A percentile compares a stretch with the other conserved stretches of the same genome.
phyloP scores from a whole-genome alignment of 92 coral and sea anemone genomes.

The Siderastrea siderea region DNA sequence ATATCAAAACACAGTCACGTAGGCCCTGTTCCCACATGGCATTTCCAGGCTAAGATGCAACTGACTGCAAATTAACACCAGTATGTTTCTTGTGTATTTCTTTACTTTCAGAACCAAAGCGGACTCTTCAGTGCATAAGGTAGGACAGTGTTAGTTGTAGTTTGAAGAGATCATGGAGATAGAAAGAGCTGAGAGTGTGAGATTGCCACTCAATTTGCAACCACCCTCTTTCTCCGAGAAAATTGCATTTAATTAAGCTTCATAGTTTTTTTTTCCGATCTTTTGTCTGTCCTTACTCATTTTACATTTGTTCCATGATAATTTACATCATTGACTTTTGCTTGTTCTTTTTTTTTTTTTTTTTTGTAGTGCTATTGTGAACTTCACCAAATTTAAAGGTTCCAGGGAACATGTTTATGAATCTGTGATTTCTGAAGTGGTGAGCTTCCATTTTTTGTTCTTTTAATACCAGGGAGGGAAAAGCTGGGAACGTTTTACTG shows the following conservation, averaged over 20 bases:
- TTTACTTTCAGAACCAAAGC: slow-evolving; percentile 71
- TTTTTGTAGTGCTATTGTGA: slow-evolving; percentile 83
- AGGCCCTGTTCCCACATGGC: too few species aligned
- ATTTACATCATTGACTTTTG: neutral
- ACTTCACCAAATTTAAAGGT: slow-evolving; percentile 87
- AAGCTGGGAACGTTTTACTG: too few species aligned
- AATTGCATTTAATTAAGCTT: too few species aligned
- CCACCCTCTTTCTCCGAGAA: too few species aligned
- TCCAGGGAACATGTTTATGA: slow-evolving; percentile 74
- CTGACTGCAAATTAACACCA: neutral
- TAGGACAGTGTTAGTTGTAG: neutral
- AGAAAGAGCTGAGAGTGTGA: too few species aligned
- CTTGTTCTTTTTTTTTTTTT: neutral
- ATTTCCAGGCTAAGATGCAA: neutral
- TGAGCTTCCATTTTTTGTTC: slow-evolving; percentile 16
- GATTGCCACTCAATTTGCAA: too few species aligned
- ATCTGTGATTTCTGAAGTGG: slow-evolving; percentile 81
- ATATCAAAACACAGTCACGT: too few species aligned
- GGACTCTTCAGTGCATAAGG: slow-evolving; percentile 75
- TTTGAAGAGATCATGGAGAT: too few species aligned
- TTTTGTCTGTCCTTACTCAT: too few species aligned
- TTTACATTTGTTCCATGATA: too few species aligned
- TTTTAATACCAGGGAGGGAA: too few species aligned
- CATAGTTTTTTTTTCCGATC: too few species aligned
- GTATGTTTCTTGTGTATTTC: neutral